phyloP scores from a whole-genome alignment of 2,113 vertebrate genomes.

The Festucalex cinctus region DNA sequence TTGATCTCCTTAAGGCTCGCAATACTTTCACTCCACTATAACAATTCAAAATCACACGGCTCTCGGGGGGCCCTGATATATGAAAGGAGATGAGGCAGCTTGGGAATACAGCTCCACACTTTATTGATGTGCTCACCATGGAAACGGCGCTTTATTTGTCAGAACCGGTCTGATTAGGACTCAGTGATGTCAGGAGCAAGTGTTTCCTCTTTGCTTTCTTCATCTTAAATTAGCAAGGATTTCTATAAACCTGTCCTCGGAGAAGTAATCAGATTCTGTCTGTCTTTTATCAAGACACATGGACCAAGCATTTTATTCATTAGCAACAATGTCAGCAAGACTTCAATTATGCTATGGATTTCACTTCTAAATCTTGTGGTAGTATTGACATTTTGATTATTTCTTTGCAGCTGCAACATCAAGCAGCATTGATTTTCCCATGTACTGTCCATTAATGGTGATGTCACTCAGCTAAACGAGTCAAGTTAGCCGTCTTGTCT shows the following conservation, averaged over 20 bases:
- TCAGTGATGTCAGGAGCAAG: conserved; percentile 33
- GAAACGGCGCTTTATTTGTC: conserved; percentile 31
- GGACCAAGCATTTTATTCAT: conserved; percentile 22
- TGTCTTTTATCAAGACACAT: conserved; percentile 44
- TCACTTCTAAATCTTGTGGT: conserved; percentile 22
- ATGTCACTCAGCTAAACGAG: conserved; percentile 45
- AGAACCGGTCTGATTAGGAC: conserved; percentile 17
- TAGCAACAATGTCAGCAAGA: conserved; percentile 28
- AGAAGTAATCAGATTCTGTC: conserved; percentile 37
- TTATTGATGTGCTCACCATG: conserved; percentile 33
- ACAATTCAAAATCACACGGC: neutral
- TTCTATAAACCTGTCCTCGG: conserved; percentile 37
- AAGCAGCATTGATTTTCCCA: conserved; percentile 28
- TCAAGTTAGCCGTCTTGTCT: conserved; percentile 31
- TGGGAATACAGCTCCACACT: neutral
- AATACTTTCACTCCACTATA: neutral
- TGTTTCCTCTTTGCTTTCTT: conserved; percentile 35
- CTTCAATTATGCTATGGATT: conserved; percentile 38
- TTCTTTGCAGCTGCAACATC: conserved; percentile 44
- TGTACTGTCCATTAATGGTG: conserved; percentile 35
- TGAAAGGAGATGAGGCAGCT: neutral
- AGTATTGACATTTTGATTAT: conserved; percentile 42
- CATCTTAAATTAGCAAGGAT: conserved; percentile 6
- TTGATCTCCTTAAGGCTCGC: neutral
- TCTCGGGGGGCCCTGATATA: neutral